A percentile compares a stretch with the other conserved stretches of the same genome.
Evolutionary conservation across 1,140 invertebrate species (phyloP).

Genomic region (Temnothorax nylanderi): DNA sequence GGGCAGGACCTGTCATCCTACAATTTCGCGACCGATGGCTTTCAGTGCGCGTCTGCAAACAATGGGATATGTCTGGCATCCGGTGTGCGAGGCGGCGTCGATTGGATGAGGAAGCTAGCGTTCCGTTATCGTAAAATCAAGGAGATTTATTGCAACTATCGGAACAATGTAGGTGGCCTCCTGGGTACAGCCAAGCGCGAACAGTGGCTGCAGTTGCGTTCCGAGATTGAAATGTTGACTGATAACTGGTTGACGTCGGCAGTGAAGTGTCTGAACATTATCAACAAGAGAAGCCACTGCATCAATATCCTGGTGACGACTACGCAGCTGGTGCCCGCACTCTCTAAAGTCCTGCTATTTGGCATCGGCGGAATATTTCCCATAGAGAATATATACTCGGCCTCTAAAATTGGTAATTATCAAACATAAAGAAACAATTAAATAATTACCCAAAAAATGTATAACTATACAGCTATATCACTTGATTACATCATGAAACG

Average conservation of each 20-base stretch:
- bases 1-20: slow-evolving; percentile 98
- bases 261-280: slow-evolving; percentile 96
- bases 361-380: slow-evolving; percentile 97
- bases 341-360: slow-evolving; percentile 97
- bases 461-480: background rate
- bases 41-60: slow-evolving; percentile 87
- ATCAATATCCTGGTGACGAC: slow-evolving; percentile 98
- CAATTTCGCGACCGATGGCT: slow-evolving; percentile 98
- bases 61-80: slow-evolving; percentile 90
- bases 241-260: slow-evolving; percentile 98
- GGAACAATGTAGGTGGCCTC: slow-evolving; percentile 94
- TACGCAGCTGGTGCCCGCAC: slow-evolving; percentile 96
- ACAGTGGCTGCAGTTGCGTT: slow-evolving; percentile 95
- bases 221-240: slow-evolving; percentile 96
- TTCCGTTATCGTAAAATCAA: slow-evolving; percentile 98
- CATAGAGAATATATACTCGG: slow-evolving; percentile 99
- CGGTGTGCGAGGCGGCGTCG: slow-evolving; percentile 96
- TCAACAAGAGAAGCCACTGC: slow-evolving; percentile 96
- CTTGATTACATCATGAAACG: background rate
- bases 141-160: slow-evolving; percentile 97
- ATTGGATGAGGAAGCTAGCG: slow-evolving; percentile 98
- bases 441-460: background rate
- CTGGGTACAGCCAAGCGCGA: slow-evolving; percentile 94
- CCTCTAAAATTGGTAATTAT: slow-evolving; percentile 96
- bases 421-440: slow-evolving; percentile 17